phyloP scores from a whole-genome alignment of 2,113 vertebrate genomes.

The Misgurnus mizolepis region DNA sequence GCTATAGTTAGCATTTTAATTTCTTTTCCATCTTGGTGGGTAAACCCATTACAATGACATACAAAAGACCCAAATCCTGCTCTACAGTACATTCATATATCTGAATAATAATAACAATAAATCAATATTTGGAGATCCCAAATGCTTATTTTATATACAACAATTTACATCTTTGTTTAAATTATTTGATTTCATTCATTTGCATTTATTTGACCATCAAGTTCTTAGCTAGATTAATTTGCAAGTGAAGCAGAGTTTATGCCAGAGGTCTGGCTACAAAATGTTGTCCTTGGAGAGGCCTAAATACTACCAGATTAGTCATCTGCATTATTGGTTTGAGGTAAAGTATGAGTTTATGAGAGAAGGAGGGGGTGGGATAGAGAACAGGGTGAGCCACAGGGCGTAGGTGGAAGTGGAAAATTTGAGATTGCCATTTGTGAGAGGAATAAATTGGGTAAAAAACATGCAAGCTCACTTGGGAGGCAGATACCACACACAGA shows the following conservation, averaged over 20 bases:
- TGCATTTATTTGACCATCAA: too few species aligned
- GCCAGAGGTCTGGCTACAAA: neutral
- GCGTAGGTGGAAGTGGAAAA: constrained; percentile 1
- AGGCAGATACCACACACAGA: constrained; percentile 7
- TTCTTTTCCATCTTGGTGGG: too few species aligned
- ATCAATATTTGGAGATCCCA: too few species aligned
- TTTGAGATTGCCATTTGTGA: neutral
- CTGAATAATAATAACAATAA: too few species aligned
- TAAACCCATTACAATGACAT: too few species aligned
- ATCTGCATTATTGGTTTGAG: constrained; percentile 39
- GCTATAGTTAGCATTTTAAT: too few species aligned
- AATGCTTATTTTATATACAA: too few species aligned
- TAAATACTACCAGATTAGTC: neutral
- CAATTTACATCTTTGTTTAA: too few species aligned
- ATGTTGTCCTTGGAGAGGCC: too few species aligned
- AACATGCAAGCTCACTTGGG: neutral
- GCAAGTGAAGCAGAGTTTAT: neutral
- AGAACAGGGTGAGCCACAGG: neutral
- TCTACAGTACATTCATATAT: too few species aligned
- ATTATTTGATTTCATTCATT: too few species aligned
- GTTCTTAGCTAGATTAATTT: neutral
- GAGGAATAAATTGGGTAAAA: neutral
- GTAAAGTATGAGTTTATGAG: constrained; percentile 46
- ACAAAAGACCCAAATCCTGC: too few species aligned
- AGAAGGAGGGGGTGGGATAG: neutral